Evolutionary conservation across 2,113 vertebrate genomes (phyloP).

Genomic region (Lutjanus erythropterus): DNA sequence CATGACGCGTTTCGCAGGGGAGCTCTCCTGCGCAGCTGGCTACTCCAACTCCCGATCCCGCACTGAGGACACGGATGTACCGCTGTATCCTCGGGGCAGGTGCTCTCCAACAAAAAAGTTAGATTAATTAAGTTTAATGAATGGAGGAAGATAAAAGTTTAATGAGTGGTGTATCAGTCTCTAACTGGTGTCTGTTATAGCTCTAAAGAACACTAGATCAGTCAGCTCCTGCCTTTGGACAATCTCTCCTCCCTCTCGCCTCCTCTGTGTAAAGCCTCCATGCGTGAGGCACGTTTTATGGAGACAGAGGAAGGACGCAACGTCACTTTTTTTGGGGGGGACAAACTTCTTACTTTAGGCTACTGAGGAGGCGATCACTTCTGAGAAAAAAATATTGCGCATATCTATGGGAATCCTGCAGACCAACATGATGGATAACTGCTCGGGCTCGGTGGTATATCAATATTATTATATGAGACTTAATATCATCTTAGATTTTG

Average conservation of each 20-base stretch:
- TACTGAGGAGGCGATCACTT: neutral
- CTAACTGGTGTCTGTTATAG: neutral
- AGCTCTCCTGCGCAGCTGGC: conserved; percentile 62
- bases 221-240: conserved; percentile 42
- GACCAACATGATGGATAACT: neutral
- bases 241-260: conserved; percentile 49
- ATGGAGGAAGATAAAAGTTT: neutral
- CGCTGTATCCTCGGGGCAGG: conserved; percentile 75
- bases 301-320: conserved; percentile 76
- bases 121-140: neutral
- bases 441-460: no score
- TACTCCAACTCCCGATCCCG: conserved; percentile 40
- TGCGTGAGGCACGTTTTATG: conserved; percentile 77
- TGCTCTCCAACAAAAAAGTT: conserved; percentile 55
- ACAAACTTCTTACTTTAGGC: conserved; percentile 3
- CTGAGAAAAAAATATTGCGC: neutral
- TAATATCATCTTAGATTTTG: no score
- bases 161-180: neutral
- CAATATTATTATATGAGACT: no score
- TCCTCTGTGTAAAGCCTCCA: conserved; percentile 43
- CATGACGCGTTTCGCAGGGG: conserved; percentile 60
- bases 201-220: conserved; percentile 19
- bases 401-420: neutral
- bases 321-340: conserved; percentile 76
- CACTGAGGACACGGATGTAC: conserved; percentile 49